These are phyloP conservation scores for Corythaixoides concolor DNA, from an alignment of 2,113 vertebrate genomes.

Conservation along the genomic window DNA sequence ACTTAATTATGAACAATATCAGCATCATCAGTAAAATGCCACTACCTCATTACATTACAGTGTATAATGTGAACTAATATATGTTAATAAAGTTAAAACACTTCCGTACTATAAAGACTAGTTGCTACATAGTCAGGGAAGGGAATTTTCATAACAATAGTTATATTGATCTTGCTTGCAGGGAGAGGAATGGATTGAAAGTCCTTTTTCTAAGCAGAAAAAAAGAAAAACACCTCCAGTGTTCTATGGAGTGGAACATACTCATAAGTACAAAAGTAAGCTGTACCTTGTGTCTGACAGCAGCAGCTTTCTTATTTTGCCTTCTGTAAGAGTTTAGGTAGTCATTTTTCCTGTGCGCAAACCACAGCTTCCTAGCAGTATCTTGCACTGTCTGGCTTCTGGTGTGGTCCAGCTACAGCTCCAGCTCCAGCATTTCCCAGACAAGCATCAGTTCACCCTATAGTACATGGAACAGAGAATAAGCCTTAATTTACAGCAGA, in stretches of 20 bases:
- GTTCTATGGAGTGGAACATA: not conserved
- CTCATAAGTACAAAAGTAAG: not conserved
- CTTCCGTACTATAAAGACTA: not conserved
- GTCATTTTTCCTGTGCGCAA: not conserved
- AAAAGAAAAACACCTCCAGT: not conserved
- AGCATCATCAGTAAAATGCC: not conserved
- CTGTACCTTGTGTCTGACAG: not conserved
- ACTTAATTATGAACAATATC: not conserved
- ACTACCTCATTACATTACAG: not conserved
- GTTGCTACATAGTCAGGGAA: not conserved
- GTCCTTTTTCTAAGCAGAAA: not conserved
- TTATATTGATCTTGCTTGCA: not conserved
- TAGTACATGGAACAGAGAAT: not conserved
- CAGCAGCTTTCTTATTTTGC: not conserved
- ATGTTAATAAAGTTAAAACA: not conserved
- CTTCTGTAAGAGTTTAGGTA: not conserved
- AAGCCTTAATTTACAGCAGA: not conserved
- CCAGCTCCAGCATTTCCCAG: not conserved
- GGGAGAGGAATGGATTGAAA: not conserved
- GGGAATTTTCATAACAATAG: not conserved
- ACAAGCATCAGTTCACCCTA: not conserved
- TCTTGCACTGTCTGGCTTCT: not conserved
- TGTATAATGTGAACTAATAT: not conserved
- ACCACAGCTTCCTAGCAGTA: not conserved
- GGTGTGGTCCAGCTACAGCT: not conserved